phyloP scores from a whole-genome alignment of 2,888 invertebrate species.

The Thysanoteuthis rhombus region DNA sequence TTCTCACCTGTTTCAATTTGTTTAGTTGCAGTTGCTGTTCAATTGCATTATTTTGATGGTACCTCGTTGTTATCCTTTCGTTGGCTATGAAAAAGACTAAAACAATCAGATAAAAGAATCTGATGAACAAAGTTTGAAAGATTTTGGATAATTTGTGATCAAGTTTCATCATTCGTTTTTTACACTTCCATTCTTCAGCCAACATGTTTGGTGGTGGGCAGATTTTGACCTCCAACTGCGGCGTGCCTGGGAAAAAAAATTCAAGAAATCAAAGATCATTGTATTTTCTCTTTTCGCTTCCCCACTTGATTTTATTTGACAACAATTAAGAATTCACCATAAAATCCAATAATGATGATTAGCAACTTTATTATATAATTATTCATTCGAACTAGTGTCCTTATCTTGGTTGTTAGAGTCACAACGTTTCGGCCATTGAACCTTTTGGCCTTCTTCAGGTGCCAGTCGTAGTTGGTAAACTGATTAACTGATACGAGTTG shows the following conservation, averaged over 20 bases:
- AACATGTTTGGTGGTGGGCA: neutral
- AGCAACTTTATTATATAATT: neutral
- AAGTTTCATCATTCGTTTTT: slow-evolving; percentile 1
- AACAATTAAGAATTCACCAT: neutral
- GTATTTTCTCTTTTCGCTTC: neutral
- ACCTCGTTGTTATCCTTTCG: neutral
- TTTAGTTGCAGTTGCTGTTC: neutral
- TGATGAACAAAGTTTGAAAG: neutral
- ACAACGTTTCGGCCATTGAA: too few relatives aligned
- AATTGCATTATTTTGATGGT: neutral
- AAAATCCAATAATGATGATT: neutral
- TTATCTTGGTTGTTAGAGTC: too few relatives aligned
- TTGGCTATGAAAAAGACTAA: neutral
- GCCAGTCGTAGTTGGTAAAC: too few relatives aligned
- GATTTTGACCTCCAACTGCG: neutral
- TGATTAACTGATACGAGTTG: too few relatives aligned
- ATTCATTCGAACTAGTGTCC: too few relatives aligned
- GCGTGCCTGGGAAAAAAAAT: neutral
- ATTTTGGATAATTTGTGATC: slow-evolving; percentile 17
- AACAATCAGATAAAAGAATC: neutral
- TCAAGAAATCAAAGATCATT: neutral
- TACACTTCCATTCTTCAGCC: neutral
- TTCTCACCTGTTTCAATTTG: slow-evolving; percentile 1
- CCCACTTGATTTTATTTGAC: too few relatives aligned
- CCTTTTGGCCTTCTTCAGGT: too few relatives aligned